These are phyloP conservation scores for Lissonota sp. DNA, from an alignment of 2,888 invertebrate species.

Conservation along the genomic window DNA sequence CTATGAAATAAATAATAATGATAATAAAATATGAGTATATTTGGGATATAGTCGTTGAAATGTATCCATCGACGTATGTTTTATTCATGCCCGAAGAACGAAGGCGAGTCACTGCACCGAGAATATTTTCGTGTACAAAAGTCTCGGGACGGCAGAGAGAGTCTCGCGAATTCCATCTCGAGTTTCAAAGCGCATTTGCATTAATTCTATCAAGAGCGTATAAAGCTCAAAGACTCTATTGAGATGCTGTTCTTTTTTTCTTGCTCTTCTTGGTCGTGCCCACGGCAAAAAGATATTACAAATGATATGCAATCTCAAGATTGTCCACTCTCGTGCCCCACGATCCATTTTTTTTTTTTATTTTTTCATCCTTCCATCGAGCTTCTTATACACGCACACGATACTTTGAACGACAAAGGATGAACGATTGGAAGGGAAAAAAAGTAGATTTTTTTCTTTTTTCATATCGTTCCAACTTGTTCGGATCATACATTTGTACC, in stretches of 20 bases:
- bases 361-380: neutral
- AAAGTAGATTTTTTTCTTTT: no score
- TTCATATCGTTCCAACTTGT: neutral
- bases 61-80: conserved; percentile 19
- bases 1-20: neutral
- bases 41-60: neutral
- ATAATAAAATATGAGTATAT: neutral
- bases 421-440: no score
- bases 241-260: neutral
- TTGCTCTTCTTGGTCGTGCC: conserved; percentile 17
- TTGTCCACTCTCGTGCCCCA: neutral
- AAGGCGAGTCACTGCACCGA: no score
- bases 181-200: conserved; percentile 43
- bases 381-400: neutral
- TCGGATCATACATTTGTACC: no score
- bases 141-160: neutral
- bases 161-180: conserved; percentile 24
- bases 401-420: conserved; percentile 1
- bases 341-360: neutral
- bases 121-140: conserved; percentile 18
- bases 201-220: conserved; percentile 25
- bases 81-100: conserved; percentile 6
- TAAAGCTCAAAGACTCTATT: conserved; percentile 44
- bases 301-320: conserved; percentile 35
- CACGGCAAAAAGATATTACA: conserved; percentile 6